Percentiles rank a stretch among this genome's conserved stretches.
Conservation (phyloP, 2,888 invertebrate genomes). For the Hydrotaea cyrtoneurina region DNA sequence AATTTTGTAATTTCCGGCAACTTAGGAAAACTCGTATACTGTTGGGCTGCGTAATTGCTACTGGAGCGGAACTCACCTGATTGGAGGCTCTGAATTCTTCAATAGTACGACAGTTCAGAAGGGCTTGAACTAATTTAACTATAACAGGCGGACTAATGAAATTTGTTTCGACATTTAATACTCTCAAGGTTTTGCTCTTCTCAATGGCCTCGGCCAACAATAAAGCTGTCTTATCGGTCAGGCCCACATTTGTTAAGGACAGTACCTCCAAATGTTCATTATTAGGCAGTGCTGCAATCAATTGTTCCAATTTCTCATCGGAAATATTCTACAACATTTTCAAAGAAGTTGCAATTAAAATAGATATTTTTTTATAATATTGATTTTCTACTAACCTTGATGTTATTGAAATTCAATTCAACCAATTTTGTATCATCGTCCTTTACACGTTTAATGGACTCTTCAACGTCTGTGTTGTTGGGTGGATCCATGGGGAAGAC, state of each 20-base stretch:
- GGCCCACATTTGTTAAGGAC: constrained; percentile 95
- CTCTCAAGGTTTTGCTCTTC: constrained; percentile 89
- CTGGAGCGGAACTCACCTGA: constrained; percentile 95
- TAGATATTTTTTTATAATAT: too few relatives aligned
- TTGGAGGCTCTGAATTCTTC: constrained; percentile 98
- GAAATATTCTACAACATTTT: constrained; percentile 95
- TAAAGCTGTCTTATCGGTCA: constrained; percentile 93
- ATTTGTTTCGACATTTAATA: constrained; percentile 97
- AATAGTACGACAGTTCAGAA: constrained; percentile 92
- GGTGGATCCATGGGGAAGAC: constrained; percentile 96
- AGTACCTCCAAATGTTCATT: constrained; percentile 96
- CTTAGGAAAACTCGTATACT: too few relatives aligned
- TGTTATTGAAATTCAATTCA: constrained; percentile 99
- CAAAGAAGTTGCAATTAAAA: background rate
- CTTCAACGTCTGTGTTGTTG: constrained; percentile 97
- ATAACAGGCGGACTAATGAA: constrained; percentile 95
- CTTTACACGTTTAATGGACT: constrained; percentile 93
- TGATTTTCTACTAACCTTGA: constrained; percentile 87
- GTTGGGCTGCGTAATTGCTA: too few relatives aligned
- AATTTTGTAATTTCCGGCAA: too few relatives aligned
- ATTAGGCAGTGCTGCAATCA: constrained; percentile 92
- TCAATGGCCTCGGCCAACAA: constrained; percentile 91
- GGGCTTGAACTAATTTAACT: constrained; percentile 91
- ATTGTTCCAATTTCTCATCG: constrained; percentile 94
- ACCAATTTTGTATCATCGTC: constrained; percentile 93